Base-by-base conservation (phyloP, 2,797 vertebrate genomes). In the Alcedo quadribrachys region DNA sequence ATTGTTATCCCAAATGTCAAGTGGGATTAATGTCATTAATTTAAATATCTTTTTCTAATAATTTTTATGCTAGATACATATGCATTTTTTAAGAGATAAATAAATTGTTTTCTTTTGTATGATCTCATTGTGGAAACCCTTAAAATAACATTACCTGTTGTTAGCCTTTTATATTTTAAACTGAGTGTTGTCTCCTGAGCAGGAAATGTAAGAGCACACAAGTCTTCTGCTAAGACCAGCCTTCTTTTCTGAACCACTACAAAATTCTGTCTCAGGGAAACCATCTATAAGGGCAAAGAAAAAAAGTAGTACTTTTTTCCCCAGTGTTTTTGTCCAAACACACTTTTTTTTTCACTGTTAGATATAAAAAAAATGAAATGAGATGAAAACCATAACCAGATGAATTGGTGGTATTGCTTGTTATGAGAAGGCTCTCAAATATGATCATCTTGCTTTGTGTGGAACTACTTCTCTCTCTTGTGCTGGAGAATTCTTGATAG, bases 1-100 rank as follows among this genome's bases (percentile, higher is more conserved):
- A 91, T 88, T 90, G 88, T 94, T 91, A 81, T 90, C 55, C 40
- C n/a, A 92, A 95, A 91, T 94, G 85, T 90, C 83, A 93, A 90
- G 91, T 90, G 85, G 46, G 43, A 84, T 88, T 81, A 61, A 30
- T 78, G 81, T 63, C 48, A 81, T 88, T 94, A 87, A 83, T 89
- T 89, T 73, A 85, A 94, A 85, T 79, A 85, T 46, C 25, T 81
- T 92, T 93, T 92, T 50, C 48, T 84, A 54, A 53, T 81, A 43
- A 20, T 81, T 91, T 87, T 85, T 86, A 43, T 83, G 33, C 30
- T 88, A 40, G 45, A 67, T 81, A 63, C 21, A 3, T 74, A 32
- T 40, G 48, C 33, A 28, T 57, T 81, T 84, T 84, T 37, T 53
- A 80, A 81, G 61, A 89, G 60, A 54, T 33, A 65, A 87, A 57